phyloP scores from a whole-genome alignment of 2,797 vertebrate species.

The Artibeus jamaicensis region DNA sequence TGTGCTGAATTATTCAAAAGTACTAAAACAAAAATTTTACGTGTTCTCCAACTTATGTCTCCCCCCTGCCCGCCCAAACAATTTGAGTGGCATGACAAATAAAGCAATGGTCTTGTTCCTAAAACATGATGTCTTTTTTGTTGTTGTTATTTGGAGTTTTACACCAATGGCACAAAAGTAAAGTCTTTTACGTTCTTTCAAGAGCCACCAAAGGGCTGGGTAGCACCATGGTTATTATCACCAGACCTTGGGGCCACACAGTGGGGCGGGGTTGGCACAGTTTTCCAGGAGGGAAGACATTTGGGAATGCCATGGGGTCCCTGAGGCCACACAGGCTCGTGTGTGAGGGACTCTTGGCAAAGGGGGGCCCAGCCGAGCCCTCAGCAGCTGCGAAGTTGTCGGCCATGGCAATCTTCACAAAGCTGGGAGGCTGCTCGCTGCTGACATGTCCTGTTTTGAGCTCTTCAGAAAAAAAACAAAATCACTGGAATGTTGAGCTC shows the following conservation, averaged over 20 bases:
- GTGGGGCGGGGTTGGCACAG: conserved; percentile 48
- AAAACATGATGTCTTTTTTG: background rate
- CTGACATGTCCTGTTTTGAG: conserved; percentile 78
- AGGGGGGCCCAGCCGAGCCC: conserved; percentile 66
- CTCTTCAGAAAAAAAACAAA: conserved; percentile 62
- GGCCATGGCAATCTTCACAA: conserved; percentile 78
- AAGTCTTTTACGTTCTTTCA: conserved; percentile 55
- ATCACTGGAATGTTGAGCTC: conserved; percentile 72
- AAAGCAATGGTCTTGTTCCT: conserved; percentile 32
- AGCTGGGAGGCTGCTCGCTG: conserved; percentile 71
- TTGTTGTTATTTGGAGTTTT: background rate
- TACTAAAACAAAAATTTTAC: background rate
- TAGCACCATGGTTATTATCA: conserved; percentile 43
- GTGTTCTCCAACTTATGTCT: conserved; percentile 29
- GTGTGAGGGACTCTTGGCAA: conserved; percentile 49
- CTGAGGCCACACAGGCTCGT: conserved; percentile 46
- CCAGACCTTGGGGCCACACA: conserved; percentile 51
- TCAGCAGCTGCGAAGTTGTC: conserved; percentile 78
- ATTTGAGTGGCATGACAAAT: conserved; percentile 23
- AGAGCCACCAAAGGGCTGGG: conserved; percentile 61
- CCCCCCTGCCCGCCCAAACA: conserved; percentile 28
- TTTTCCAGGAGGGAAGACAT: conserved; percentile 59
- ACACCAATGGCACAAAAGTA: background rate
- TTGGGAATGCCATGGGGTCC: conserved; percentile 52
- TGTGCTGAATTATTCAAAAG: background rate